Evolutionary conservation across 92 coral and sea anemone species (phyloP).

Genomic region (Zoanthus sansibaricus): DNA sequence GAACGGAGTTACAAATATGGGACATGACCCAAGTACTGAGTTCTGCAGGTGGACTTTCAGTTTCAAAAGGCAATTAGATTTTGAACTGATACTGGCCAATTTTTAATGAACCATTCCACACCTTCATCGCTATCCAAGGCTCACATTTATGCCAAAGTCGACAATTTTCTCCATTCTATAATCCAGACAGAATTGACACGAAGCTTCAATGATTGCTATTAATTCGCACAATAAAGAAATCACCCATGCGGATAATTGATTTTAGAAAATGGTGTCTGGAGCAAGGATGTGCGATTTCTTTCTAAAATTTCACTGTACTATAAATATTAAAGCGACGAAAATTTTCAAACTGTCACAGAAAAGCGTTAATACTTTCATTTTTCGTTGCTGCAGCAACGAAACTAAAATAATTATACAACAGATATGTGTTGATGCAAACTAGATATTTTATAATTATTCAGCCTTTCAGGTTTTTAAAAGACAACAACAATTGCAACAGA

Average conservation of each 20-base stretch:
- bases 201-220: conserved; percentile 9
- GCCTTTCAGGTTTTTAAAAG: too few species aligned
- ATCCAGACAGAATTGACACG: conserved; percentile 12
- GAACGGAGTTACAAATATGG: background rate
- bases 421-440: too few species aligned
- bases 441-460: too few species aligned
- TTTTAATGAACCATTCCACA: background rate
- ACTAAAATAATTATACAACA: too few species aligned
- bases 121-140: background rate
- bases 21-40: background rate
- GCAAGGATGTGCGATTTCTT: background rate
- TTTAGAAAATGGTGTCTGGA: too few species aligned
- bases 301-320: too few species aligned
- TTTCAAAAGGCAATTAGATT: background rate
- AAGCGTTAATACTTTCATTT: too few species aligned
- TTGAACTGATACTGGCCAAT: background rate
- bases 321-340: background rate
- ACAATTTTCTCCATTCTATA: background rate
- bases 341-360: background rate
- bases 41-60: background rate
- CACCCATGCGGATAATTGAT: conserved; percentile 8
- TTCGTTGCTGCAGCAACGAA: too few species aligned
- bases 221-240: too few species aligned
- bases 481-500: too few species aligned
- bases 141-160: background rate